Base-by-base conservation (phyloP, 2,888 invertebrate genomes). In the Drosophila neonasuta region DNA sequence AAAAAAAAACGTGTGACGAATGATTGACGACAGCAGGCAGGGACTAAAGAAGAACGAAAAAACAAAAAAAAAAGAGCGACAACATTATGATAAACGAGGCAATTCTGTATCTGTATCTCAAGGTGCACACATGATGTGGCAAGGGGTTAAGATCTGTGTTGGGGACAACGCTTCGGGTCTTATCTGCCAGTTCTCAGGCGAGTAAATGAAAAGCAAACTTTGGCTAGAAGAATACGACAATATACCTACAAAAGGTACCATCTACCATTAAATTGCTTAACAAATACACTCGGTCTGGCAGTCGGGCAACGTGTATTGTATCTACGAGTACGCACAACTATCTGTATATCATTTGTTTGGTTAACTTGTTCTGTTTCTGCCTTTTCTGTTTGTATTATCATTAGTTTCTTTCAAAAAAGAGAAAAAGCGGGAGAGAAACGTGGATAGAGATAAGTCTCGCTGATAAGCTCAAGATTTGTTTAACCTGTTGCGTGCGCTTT, bases 21-120 rank as follows among this genome's bases (percentile, higher is more conserved):
- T 86, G 83, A 86, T 86, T 79, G 86, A 83, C 80, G 86, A 80
- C 82, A 72, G 60, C 49, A 46, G 44, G 60, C 49, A 46, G 44
- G 48, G 49, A 42, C 42, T 32, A 65, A 60, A 61, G 58, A 71
- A 49, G 57, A 52, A 52, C 13, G 36, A 34, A 11, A 34, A 20
- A 24, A 48, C 20, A 24, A 48, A 58, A 7, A 20, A 58, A 56
- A 56, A 45, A 51, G 29, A 39, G 49, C 71, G 68, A 66, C 68
- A 69, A 72, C 69, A 52, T 55, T 65, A 68, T 71, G 68, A 72
- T 68, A 72, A 74, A 74, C 61, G 71, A 71, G 67, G 24, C 74
- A 74, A 65, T 55, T 56, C 46, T 36, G 56, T 63, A 66, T 60
- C 49, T 58, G 44, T 60, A 36, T 10, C 58, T 36, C 17, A 49